Evolutionary conservation across 2,888 invertebrate species (phyloP).

Genomic region (Sacculina carcini): DNA sequence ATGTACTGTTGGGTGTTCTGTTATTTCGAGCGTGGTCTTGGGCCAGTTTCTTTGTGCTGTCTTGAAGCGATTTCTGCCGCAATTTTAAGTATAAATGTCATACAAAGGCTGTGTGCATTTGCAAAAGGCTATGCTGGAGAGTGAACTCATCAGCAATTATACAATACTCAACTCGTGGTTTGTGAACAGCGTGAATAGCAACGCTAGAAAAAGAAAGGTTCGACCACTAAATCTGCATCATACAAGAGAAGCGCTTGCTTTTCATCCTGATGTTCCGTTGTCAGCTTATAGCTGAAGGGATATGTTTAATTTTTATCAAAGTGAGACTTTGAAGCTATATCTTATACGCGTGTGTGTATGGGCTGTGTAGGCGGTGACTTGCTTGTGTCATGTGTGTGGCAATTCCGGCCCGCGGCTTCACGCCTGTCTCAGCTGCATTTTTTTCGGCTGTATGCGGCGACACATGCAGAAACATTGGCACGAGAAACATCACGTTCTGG

Average conservation of each 20-base stretch:
- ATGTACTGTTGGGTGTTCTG: too few relatives aligned
- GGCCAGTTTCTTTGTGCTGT: too few relatives aligned
- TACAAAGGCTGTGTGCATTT: not conserved
- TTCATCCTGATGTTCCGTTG: too few relatives aligned
- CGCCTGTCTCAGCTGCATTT: conserved; percentile 48
- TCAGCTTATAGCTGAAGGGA: too few relatives aligned
- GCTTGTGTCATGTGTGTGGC: conserved; percentile 56
- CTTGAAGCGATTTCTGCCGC: too few relatives aligned
- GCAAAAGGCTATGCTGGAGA: not conserved
- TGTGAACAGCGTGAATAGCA: not conserved
- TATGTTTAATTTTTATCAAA: too few relatives aligned
- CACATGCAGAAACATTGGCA: conserved; percentile 69
- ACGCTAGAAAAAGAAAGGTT: not conserved
- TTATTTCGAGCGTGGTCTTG: too few relatives aligned
- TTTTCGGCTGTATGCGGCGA: conserved; percentile 59
- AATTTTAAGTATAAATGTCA: too few relatives aligned
- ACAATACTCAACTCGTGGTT: not conserved
- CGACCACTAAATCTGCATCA: too few relatives aligned
- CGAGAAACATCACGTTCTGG: conserved; percentile 48
- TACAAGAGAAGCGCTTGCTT: too few relatives aligned
- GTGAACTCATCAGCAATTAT: not conserved
- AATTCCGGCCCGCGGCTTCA: conserved; percentile 41
- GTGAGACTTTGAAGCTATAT: conserved; percentile 19
- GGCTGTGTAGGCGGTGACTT: conserved; percentile 40
- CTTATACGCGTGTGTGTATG: conserved; percentile 17